Percentiles rank a stretch among this genome's conserved stretches.
phyloP scores from a whole-genome alignment of 2,113 vertebrate genomes.

The Microcebus griseorufus region DNA sequence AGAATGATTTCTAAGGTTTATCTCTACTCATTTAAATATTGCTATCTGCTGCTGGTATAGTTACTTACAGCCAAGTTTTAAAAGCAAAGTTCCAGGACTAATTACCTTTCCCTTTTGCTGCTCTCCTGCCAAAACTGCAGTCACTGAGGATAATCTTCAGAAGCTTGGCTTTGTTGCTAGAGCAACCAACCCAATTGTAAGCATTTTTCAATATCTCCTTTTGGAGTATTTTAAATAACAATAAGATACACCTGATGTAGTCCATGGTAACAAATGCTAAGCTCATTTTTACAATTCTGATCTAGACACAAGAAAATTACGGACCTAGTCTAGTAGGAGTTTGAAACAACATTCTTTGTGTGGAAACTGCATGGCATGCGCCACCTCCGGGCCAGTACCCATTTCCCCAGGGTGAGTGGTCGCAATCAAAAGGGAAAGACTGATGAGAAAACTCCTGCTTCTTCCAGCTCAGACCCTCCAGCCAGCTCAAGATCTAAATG shows the following conservation, averaged over 20 bases:
- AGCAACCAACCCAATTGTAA: slow-evolving; percentile 79
- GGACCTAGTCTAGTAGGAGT: not conserved
- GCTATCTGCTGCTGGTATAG: not conserved
- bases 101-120: slow-evolving; percentile 58
- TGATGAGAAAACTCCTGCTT: slow-evolving; percentile 21
- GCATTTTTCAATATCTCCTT: slow-evolving; percentile 66
- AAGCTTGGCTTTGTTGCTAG: slow-evolving; percentile 76
- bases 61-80: slow-evolving; percentile 48
- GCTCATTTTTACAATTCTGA: slow-evolving; percentile 36
- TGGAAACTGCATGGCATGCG: not conserved
- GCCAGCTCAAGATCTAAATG: slow-evolving; percentile 27
- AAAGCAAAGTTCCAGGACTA: slow-evolving; percentile 56
- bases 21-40: slow-evolving; percentile 16
- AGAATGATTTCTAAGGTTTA: slow-evolving; percentile 36
- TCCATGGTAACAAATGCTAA: not conserved
- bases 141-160: slow-evolving; percentile 71
- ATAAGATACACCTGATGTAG: not conserved
- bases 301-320: slow-evolving; percentile 30
- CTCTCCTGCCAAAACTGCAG: slow-evolving; percentile 50
- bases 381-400: slow-evolving; percentile 17
- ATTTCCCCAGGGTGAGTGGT: not conserved
- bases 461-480: not conserved
- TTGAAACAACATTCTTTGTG: slow-evolving; percentile 10
- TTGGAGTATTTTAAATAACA: slow-evolving; percentile 54
- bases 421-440: slow-evolving; percentile 24